Conservation (phyloP, 2,113 vertebrate species). For the Gracilinanus agilis region DNA sequence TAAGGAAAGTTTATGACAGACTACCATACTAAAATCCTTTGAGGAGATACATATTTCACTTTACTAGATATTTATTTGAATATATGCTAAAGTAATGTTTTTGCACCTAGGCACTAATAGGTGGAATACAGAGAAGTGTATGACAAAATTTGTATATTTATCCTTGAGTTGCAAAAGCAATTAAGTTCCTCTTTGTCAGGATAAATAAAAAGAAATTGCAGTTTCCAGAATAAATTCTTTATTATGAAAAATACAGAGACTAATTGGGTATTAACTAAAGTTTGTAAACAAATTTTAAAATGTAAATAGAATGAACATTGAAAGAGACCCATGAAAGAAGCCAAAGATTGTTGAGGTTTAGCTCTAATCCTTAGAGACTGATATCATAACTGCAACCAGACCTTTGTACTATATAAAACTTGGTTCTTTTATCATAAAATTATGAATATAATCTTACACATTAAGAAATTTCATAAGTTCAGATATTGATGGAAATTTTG, state of each 20-base stretch:
- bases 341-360: not conserved
- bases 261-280: not conserved
- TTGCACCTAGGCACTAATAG: not conserved
- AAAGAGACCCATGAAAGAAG: not conserved
- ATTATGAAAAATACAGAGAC: not conserved
- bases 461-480: not conserved
- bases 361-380: not conserved
- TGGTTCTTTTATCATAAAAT: not conserved
- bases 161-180: not conserved
- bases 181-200: not conserved
- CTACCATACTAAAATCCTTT: constrained; percentile 23
- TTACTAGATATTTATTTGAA: not conserved
- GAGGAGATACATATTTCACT: not conserved
- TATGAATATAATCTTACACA: not conserved
- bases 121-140: not conserved
- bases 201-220: not conserved
- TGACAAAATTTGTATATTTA: not conserved
- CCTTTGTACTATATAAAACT: not conserved
- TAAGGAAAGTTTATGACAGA: constrained; percentile 9
- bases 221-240: not conserved
- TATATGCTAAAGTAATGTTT: not conserved
- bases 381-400: not conserved
- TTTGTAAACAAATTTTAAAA: not conserved
- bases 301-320: not conserved
- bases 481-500: constrained; percentile 14